Base-by-base conservation (phyloP, 2,797 vertebrate species). In the Karalla daura region DNA sequence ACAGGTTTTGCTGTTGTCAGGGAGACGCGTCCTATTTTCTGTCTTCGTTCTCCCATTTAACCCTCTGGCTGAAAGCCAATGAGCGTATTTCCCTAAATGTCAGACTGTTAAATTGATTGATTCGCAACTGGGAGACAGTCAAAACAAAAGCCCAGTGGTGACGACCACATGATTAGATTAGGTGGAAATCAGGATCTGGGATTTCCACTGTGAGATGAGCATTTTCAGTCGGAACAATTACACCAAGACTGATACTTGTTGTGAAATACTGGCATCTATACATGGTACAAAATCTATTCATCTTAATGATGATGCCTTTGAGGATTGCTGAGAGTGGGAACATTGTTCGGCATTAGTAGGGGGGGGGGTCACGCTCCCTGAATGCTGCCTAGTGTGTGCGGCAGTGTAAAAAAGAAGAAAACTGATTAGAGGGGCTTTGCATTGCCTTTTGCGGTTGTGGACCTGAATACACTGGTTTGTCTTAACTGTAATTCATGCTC, bases 131-230 rank as follows among this genome's bases (percentile, higher is more conserved):
- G 1, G 18, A 24, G 2, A 40, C 12, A 25, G n/a, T 17, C 14
- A 21, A 46, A 3, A 43, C 28, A 53, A 60, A 33, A 24, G 17
- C 39, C 17, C 7, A 12, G 1, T 3, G 13, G 8, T 1, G 30
- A 21, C 25, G 12, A 12, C 7, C 5, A 45, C 24, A 44, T 56
- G 32, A 40, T 40, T 47, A 3, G 15, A 49, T 61, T 24, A 46
- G 32, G 7, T 60, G 5, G 18, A 4, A 18, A 39, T 35, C 55
- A 18, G 4, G 7, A 53, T 59, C 25, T 51, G 63, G 47, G 33
- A 69, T 64, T 72, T 72, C 66, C 45, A 72, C 23, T 50, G 7
- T 61, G 33, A 27, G 11, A 39, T 47, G 6, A 73, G 23, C 15
- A 9, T 37, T 18, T 45, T 49, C 18, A 12, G 18, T 50, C 11